Percentiles rank a stretch among this genome's conserved stretches.
Conservation (phyloP, 2,797 vertebrate genomes). For the Sylvilagus floridanus region DNA sequence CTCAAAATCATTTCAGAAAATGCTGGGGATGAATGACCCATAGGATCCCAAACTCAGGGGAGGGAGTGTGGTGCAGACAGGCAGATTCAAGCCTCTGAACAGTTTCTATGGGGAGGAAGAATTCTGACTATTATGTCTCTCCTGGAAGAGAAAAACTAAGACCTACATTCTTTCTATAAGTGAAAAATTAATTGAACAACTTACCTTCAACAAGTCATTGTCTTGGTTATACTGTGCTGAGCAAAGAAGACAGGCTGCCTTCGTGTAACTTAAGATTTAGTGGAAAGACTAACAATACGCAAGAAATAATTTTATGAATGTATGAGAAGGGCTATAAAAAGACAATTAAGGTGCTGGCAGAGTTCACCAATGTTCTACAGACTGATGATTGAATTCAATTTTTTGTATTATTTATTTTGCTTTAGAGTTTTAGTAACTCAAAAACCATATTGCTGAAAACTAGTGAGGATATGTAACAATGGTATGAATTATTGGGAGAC, state of each 20-base stretch:
- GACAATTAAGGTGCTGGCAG: not conserved
- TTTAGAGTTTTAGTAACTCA: not conserved
- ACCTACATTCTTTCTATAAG: not conserved
- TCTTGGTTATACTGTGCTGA: not conserved
- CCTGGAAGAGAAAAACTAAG: not conserved
- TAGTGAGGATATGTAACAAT: not conserved
- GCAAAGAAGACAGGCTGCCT: not conserved
- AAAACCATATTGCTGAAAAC: slow-evolving; percentile 11
- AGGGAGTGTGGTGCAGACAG: not conserved
- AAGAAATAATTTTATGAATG: not conserved
- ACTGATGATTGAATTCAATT: not conserved
- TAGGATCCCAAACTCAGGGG: not conserved
- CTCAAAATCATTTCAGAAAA: not conserved
- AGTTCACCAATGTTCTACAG: not conserved
- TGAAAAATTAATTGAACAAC: not conserved
- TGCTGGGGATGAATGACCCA: not conserved
- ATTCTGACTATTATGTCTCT: not conserved
- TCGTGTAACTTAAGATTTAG: not conserved
- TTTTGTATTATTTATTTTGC: not conserved
- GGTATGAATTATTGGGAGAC: not conserved
- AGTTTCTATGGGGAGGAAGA: not conserved
- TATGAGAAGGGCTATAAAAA: not conserved
- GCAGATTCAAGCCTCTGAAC: not conserved
- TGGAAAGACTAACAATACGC: not conserved
- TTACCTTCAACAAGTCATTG: not conserved